Evolutionary conservation across 2,888 invertebrate genomes (phyloP), one percentile per base, ranked within the genome.

Genomic region (Kuschelorhynchus macadamiae): DNA sequence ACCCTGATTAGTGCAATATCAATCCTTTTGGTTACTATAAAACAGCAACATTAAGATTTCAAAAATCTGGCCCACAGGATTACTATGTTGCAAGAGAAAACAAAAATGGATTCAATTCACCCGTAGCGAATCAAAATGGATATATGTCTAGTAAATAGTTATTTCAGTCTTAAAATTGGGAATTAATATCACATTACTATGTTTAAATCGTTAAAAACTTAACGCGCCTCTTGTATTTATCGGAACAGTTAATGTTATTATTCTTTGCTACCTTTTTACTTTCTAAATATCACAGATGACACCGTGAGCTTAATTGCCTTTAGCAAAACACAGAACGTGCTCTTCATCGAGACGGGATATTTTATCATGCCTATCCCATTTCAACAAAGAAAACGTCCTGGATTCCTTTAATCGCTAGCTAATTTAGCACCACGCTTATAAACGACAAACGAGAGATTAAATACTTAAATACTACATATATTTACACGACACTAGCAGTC

Each of bases 121-220:
- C 30, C 25, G 33, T n/a, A n/a, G 30, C 42, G 41, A 62, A 53
- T 53, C 46, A 61, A 67, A 61, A 25, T 33, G 52, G 52, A 64
- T 63, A 62, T 59, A 59, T 36, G 70, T 73, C 75, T 74, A 74
- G 76, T 75, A 81, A 82, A 82, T 80, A 82, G 81, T 82, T 80
- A 78, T 80, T 82, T 85, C 85, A 85, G 85, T 85, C 85, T 85
- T 84, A 57, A n/a, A 68, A 74, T 83, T 83, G 53, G 64, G 83
- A 71, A 83, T 71, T 84, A 84, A 85, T 85, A 85, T 85, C 85
- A 85, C 85, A 85, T 82, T 79, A 77, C 79, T 79, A 81, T 80
- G 77, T 76, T 70, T 33, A 67, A 71, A 67, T 50, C 60, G 67
- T 71, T 69, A 69, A 72, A 74, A 74, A 73, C 75, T 72, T 75